Evolutionary conservation across 2,797 vertebrate species (phyloP).

Genomic region (Pseudomugil tenellus): DNA sequence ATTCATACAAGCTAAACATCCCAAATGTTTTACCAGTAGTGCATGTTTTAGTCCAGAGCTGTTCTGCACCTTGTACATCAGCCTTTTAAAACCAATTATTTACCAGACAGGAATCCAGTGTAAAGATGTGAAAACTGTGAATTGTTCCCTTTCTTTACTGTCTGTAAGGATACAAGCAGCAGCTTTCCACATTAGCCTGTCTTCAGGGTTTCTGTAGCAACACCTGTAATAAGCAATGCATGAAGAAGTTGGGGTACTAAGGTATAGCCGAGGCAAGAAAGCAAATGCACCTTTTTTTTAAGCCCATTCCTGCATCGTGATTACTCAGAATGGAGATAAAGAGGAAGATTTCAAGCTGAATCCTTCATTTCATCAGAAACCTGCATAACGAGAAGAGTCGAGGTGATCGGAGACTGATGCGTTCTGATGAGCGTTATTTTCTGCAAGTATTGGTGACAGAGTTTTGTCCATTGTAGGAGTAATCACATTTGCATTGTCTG

Average conservation of each 20-base stretch:
- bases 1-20: background rate
- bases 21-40: background rate
- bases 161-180: background rate
- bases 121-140: no score
- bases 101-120: no score
- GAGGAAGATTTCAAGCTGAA: background rate
- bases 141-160: no score
- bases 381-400: background rate
- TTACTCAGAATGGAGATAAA: background rate
- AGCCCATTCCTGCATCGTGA: background rate
- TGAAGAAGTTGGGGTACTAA: no score
- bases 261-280: background rate
- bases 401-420: background rate
- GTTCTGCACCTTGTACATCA: background rate
- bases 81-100: no score
- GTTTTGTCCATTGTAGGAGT: background rate
- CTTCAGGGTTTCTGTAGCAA: background rate
- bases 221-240: background rate
- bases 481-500: background rate
- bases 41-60: background rate
- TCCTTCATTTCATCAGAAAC: background rate
- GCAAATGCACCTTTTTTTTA: background rate
- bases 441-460: background rate
- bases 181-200: background rate
- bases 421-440: background rate